Evolutionary conservation across 2,797 vertebrate genomes (phyloP), one percentile per base, ranked within the genome.

Genomic region (Siniperca scherzeri): DNA sequence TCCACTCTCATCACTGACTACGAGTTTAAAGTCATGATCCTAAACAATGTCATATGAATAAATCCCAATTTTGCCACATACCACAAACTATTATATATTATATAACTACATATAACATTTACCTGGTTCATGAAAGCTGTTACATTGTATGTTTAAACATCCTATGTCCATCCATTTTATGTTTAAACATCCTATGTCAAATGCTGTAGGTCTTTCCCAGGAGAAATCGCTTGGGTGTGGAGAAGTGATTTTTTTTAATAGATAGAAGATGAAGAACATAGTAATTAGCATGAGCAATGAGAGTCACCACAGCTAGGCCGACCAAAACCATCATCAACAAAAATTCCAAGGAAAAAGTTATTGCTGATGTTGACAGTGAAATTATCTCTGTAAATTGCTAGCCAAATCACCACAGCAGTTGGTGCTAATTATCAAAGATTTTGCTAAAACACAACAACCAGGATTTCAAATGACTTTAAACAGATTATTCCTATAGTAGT

Each of bases 201-300:
- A 14, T 59, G 25, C 36, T 53, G 12, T 1, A 16, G 21, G 21
- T 55, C 55, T 81, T 64, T 74, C 17, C 27, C 53, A 62, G 48
- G 30, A 65, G 11, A 40, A 48, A 1, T 65, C 1, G 4, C 30
- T 68, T 61, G 74, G n/a, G 53, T 68, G 25, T 70, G 64, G 21
- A 57, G 16, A 74, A 25, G 16, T 36, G 12, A 14, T 56, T 14
- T 30, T 53, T 50, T 74, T 61, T 70, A 44, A 74, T 9, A 66
- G 17, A 72, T 4, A 48, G 8, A 40, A 64, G 14, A 52, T 57
- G 40, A 42, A 16, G 40, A 69, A 77, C 52, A 53, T 40, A 38
- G 69, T 72, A 57, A 72, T 86, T 72, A 68, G 53, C 38, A 46
- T 53, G 17, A 70, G 62, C 33, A 64, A 61, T 53, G 8, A 33